Evolutionary conservation across 2,888 invertebrate genomes (phyloP).

Genomic region (Drosophila mulleri): DNA sequence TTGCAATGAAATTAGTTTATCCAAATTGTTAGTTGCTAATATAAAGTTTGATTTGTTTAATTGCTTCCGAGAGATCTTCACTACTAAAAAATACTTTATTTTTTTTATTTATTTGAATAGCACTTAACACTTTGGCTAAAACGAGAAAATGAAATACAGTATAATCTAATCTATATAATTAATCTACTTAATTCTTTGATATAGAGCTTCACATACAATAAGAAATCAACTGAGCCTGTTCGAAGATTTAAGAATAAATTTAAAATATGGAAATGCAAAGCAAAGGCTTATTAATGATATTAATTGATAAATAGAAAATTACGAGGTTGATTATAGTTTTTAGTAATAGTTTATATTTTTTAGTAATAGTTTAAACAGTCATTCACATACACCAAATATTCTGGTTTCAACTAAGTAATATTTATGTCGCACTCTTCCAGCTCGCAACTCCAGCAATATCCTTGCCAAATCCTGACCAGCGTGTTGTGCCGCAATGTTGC

Average conservation of each 20-base stretch:
- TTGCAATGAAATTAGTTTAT: background rate
- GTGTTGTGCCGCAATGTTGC: conserved; percentile 76
- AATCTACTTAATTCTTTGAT: too few relatives aligned
- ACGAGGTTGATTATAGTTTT: background rate
- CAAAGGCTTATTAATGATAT: too few relatives aligned
- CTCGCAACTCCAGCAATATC: conserved; percentile 33
- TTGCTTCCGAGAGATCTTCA: too few relatives aligned
- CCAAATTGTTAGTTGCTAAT: background rate
- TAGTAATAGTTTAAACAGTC: background rate
- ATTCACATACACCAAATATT: conserved; percentile 2
- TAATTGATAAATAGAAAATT: too few relatives aligned
- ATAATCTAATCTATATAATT: too few relatives aligned
- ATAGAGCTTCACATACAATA: too few relatives aligned
- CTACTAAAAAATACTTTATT: too few relatives aligned
- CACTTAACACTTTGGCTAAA: too few relatives aligned
- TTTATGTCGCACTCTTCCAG: conserved; percentile 56
- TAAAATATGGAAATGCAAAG: too few relatives aligned
- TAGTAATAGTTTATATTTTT: background rate
- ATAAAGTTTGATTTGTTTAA: background rate
- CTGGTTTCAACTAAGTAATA: conserved; percentile 38
- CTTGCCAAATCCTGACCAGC: conserved; percentile 72
- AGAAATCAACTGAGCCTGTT: background rate
- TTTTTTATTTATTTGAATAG: too few relatives aligned
- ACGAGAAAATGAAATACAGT: too few relatives aligned
- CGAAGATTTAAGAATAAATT: too few relatives aligned